Percentiles rank a stretch among this genome's conserved stretches.
Evolutionary conservation across 2,888 invertebrate genomes (phyloP).

Genomic region (Leucoma salicis): DNA sequence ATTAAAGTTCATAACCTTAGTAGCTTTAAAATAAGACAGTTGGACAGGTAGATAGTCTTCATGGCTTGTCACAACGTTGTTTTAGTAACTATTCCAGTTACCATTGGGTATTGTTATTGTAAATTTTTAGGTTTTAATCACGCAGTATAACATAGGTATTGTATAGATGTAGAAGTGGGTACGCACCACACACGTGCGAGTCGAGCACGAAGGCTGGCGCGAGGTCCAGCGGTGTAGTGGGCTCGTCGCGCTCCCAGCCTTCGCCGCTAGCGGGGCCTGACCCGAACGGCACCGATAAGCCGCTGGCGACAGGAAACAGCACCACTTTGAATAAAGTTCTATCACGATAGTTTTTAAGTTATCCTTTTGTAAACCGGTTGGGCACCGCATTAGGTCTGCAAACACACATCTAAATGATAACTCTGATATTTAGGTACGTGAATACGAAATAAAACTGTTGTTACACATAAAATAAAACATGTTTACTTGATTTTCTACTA

Average conservation of each 20-base stretch:
- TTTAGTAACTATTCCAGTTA: background rate
- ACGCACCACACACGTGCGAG: constrained; percentile 57
- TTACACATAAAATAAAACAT: too few species aligned
- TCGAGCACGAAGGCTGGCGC: constrained; percentile 65
- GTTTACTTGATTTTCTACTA: too few species aligned
- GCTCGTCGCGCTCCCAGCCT: constrained; percentile 54
- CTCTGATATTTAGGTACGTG: too few species aligned
- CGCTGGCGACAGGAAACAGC: constrained; percentile 36
- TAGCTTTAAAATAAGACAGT: too few species aligned
- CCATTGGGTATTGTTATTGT: background rate
- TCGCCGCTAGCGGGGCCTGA: constrained; percentile 38
- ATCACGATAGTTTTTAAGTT: too few species aligned
- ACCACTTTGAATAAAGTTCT: background rate
- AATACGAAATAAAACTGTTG: too few species aligned
- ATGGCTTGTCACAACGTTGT: too few species aligned
- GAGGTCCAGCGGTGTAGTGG: constrained; percentile 51
- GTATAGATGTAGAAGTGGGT: background rate
- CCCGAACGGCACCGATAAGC: constrained; percentile 55
- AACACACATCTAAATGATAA: too few species aligned
- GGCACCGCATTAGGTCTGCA: too few species aligned
- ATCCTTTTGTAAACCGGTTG: too few species aligned
- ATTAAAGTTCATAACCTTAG: too few species aligned
- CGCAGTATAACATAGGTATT: background rate
- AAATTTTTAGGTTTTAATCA: background rate
- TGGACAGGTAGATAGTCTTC: too few species aligned